phyloP scores from a whole-genome alignment of 1,140 invertebrate species.

The Penaeus chinensis region DNA sequence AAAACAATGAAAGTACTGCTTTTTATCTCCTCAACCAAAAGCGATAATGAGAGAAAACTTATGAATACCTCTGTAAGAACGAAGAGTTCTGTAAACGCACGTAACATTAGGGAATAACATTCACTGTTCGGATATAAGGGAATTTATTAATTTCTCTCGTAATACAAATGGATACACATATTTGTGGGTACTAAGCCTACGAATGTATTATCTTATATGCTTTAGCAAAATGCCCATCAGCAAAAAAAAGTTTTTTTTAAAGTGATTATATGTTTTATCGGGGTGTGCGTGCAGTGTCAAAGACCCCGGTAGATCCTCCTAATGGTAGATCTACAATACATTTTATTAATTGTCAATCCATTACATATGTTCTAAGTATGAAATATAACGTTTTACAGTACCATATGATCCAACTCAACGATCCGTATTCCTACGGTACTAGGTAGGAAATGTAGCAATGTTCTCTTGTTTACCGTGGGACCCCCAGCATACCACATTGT shows the following conservation, averaged over 20 bases:
- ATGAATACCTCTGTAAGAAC: background rate
- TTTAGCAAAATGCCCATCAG: background rate
- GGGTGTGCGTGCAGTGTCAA: slow-evolving; percentile 36
- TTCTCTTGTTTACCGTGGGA: slow-evolving; percentile 50
- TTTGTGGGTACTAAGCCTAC: no score
- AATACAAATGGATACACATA: no score
- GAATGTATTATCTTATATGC: no score
- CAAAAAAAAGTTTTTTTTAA: background rate
- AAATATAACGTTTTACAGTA: no score
- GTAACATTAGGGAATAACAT: slow-evolving; percentile 8
- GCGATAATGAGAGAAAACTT: background rate
- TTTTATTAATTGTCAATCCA: background rate
- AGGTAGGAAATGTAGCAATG: slow-evolving; percentile 3
- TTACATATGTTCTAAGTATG: background rate
- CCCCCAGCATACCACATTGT: background rate
- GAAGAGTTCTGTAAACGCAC: slow-evolving; percentile 31
- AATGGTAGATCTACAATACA: background rate
- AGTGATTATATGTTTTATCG: slow-evolving; percentile 3
- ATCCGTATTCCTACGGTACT: background rate
- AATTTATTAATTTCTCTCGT: background rate
- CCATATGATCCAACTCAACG: no score
- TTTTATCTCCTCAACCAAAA: background rate
- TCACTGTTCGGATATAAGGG: background rate
- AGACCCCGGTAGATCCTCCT: slow-evolving; percentile 12
- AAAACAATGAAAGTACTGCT: no score